phyloP scores from a whole-genome alignment of 2,797 vertebrate genomes.

The Hemitrygon akajei region DNA sequence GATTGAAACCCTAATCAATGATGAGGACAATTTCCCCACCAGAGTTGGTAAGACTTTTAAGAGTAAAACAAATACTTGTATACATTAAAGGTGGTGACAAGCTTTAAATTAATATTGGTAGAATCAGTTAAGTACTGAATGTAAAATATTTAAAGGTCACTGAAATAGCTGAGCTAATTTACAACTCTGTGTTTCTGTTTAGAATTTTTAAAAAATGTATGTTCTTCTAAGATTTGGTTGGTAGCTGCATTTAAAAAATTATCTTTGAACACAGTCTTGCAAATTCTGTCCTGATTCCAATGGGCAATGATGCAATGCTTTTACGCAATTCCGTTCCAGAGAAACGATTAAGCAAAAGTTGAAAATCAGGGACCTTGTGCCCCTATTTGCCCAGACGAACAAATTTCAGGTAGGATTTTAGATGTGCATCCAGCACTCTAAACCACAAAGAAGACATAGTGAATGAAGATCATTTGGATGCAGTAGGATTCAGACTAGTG shows the following conservation, averaged over 20 bases:
- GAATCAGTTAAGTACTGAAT: not conserved
- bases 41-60: slow-evolving; percentile 61
- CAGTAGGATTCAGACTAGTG: not conserved
- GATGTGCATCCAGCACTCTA: not conserved
- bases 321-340: not conserved
- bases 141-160: not conserved
- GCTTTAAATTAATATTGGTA: not conserved
- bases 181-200: not conserved
- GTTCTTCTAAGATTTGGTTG: not conserved
- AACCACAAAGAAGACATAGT: not conserved
- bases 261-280: not conserved
- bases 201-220: not conserved
- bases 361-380: not conserved
- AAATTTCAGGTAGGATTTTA: not conserved
- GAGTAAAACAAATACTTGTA: not conserved
- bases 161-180: not conserved
- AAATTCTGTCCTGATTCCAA: not conserved
- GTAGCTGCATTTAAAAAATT: not conserved
- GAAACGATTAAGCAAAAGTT: not conserved
- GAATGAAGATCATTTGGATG: not conserved
- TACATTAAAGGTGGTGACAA: not conserved
- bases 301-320: not conserved
- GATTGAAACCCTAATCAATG: slow-evolving; percentile 95
- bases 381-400: not conserved
- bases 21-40: slow-evolving; percentile 92